These are phyloP conservation scores for Phalanger gymnotis DNA, from an alignment of 2,797 vertebrate species.

Conservation along the genomic window DNA sequence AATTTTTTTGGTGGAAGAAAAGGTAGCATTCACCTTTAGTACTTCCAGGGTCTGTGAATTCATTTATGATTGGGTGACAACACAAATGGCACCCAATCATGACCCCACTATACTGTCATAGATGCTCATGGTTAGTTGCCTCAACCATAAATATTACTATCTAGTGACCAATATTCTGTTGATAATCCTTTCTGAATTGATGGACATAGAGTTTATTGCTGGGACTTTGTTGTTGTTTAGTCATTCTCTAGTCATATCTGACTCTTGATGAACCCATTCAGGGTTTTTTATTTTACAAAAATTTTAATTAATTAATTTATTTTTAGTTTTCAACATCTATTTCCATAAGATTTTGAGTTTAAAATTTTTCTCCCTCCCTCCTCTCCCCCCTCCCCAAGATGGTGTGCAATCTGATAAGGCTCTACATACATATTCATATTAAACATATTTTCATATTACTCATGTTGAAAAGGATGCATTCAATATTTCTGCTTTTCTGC, in stretches of 20 bases:
- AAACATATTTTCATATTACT: too few species aligned
- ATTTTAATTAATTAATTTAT: too few species aligned
- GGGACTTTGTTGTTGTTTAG: neutral
- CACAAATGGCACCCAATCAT: neutral
- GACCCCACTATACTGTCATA: neutral
- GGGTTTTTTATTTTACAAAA: too few species aligned
- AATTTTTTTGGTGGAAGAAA: too few species aligned
- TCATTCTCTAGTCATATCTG: neutral
- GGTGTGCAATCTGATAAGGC: too few species aligned
- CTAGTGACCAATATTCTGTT: neutral
- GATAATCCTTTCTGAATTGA: neutral
- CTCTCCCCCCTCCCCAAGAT: too few species aligned
- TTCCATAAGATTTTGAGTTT: too few species aligned
- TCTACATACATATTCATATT: too few species aligned
- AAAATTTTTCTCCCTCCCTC: too few species aligned
- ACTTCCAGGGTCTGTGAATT: neutral
- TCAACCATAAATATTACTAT: neutral
- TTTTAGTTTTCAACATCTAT: too few species aligned
- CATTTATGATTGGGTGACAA: neutral
- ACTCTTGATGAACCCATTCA: neutral
- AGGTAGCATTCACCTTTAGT: neutral
- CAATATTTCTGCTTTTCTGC: too few species aligned
- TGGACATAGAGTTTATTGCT: neutral
- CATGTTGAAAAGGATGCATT: too few species aligned
- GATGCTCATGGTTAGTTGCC: neutral